Evolutionary conservation across 2,888 invertebrate genomes (phyloP).

Genomic region (Orthosia gothica): DNA sequence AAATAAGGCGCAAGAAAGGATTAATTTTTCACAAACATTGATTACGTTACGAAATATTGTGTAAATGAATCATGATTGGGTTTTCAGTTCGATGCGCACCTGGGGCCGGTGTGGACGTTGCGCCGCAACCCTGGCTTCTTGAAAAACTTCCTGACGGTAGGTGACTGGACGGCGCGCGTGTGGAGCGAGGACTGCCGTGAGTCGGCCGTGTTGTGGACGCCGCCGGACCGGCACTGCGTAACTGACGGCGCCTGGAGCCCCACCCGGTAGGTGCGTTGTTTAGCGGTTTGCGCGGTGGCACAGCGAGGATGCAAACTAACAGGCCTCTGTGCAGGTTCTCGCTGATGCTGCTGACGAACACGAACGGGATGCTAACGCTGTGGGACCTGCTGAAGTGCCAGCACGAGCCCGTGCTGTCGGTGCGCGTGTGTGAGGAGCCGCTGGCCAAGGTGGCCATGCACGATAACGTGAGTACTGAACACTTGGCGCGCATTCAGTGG

Average conservation of each 20-base stretch:
- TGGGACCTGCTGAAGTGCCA: slow-evolving; percentile 98
- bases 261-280: slow-evolving; percentile 91
- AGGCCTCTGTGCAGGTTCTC: slow-evolving; percentile 92
- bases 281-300: slow-evolving; percentile 93
- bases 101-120: slow-evolving; percentile 97
- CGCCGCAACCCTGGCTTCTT: slow-evolving; percentile 96
- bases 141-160: slow-evolving; percentile 98
- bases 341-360: slow-evolving; percentile 95
- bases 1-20: too few relatives aligned
- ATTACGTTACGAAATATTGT: too few relatives aligned
- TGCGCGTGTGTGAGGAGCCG: slow-evolving; percentile 87
- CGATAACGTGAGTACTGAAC: slow-evolving; percentile 72
- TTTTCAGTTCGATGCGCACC: slow-evolving; percentile 92
- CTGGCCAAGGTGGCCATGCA: slow-evolving; percentile 87
- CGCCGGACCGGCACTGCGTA: slow-evolving; percentile 92
- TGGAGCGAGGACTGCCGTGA: slow-evolving; percentile 99
- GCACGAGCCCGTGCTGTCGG: slow-evolving; percentile 94
- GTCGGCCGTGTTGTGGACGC: slow-evolving; percentile 97
- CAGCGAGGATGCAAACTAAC: slow-evolving; percentile 95
- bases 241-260: slow-evolving; percentile 97
- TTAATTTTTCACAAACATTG: too few relatives aligned
- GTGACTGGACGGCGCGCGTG: slow-evolving; percentile 97
- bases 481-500: background rate
- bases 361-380: slow-evolving; percentile 95
- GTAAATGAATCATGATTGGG: background rate